These are phyloP conservation scores for Mesopsocus fuscifrons DNA, from an alignment of 2,888 invertebrate species.

Conservation along the genomic window DNA sequence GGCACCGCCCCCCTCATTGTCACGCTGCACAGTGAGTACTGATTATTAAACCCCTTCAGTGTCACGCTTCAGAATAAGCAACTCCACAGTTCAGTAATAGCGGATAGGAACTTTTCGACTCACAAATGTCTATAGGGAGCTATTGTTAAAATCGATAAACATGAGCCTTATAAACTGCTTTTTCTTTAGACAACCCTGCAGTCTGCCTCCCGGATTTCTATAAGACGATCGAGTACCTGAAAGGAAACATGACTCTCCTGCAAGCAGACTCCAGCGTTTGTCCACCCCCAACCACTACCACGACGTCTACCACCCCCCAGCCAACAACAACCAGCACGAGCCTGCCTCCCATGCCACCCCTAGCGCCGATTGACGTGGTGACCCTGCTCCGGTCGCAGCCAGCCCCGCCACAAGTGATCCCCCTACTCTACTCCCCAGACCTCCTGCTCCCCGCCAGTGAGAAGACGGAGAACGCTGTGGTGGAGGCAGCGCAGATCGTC, in stretches of 20 bases:
- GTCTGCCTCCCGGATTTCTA: neutral
- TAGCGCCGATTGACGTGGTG: neutral
- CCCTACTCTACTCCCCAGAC: neutral
- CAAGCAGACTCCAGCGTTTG: constrained; percentile 5
- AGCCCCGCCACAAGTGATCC: constrained; percentile 4
- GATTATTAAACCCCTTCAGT: too few species aligned
- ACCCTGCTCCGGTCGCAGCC: neutral
- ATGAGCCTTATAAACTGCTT: too few species aligned
- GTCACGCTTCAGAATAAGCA: too few species aligned
- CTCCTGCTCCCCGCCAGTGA: neutral
- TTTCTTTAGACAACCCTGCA: constrained; percentile 4
- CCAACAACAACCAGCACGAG: neutral
- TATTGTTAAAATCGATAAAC: too few species aligned
- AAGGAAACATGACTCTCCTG: constrained; percentile 3
- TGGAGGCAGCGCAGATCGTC: neutral
- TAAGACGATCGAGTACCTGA: neutral
- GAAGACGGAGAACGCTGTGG: neutral
- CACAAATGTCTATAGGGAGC: too few species aligned
- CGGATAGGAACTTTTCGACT: too few species aligned
- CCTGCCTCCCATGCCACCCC: neutral
- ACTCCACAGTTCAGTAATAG: too few species aligned
- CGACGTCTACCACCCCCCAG: neutral
- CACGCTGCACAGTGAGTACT: neutral
- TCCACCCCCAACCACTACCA: neutral
- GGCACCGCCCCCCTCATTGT: constrained; percentile 35